Percentiles rank a stretch among this genome's conserved stretches.
Evolutionary conservation across 30 jellyfish, hydroid and myxozoan genomes (phyloP).

Genomic region (Aurelia sp.): DNA sequence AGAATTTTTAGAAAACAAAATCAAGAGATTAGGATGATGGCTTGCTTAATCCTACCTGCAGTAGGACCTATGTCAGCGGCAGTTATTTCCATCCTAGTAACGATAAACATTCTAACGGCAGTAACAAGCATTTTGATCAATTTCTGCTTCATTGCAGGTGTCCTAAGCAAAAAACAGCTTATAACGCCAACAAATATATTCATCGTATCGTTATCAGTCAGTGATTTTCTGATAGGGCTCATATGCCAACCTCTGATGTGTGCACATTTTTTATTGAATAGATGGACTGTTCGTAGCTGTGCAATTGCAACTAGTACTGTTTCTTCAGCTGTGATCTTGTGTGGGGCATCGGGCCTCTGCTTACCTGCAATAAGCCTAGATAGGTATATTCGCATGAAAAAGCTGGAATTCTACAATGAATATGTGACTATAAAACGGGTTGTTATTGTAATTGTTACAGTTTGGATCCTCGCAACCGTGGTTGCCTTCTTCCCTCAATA

Average conservation of each 20-base stretch:
- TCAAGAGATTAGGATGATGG: too few relatives aligned
- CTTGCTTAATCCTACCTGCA: too few relatives aligned
- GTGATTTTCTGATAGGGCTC: slow-evolving; percentile 61
- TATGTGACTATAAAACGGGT: slow-evolving; percentile 58
- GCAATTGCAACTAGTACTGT: neutral
- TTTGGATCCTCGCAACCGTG: slow-evolving; percentile 34
- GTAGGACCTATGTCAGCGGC: too few relatives aligned
- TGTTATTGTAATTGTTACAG: slow-evolving; percentile 11
- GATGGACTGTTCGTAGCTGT: neutral
- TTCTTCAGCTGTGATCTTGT: slow-evolving; percentile 19
- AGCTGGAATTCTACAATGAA: slow-evolving; percentile 47
- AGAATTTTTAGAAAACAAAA: too few relatives aligned
- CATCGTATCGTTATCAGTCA: slow-evolving; percentile 37
- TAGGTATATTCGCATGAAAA: slow-evolving; percentile 62
- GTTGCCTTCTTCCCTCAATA: slow-evolving; percentile 34
- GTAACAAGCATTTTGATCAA: too few relatives aligned
- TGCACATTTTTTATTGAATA: slow-evolving; percentile 16
- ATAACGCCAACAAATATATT: slow-evolving; percentile 23
- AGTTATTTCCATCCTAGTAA: too few relatives aligned
- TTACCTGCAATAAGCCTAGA: slow-evolving; percentile 63
- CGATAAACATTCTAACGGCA: too few relatives aligned
- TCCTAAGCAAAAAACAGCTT: too few relatives aligned
- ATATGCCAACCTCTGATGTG: slow-evolving; percentile 62
- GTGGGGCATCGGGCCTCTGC: slow-evolving; percentile 73
- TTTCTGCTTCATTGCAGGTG: too few relatives aligned